Conservation (phyloP, 2,113 vertebrate species). For the Clarias batrachus region DNA sequence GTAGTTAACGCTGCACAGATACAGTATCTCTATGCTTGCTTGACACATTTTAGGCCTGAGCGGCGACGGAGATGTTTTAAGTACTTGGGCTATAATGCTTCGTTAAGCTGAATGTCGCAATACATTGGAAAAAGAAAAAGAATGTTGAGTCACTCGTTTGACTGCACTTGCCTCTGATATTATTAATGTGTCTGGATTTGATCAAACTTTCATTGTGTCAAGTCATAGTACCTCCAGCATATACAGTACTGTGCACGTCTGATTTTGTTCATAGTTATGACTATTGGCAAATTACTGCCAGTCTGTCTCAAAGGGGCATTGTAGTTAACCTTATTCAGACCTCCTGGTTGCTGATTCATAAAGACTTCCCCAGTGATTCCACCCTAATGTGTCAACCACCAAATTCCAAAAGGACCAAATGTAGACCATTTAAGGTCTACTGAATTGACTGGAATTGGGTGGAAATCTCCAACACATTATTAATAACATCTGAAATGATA, state of each 20-base stretch:
- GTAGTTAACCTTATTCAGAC: not conserved
- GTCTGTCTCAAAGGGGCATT: not conserved
- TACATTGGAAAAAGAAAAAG: not conserved
- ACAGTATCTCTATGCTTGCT: not conserved
- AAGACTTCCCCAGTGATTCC: not conserved
- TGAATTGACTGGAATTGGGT: no score
- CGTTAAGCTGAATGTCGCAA: not conserved
- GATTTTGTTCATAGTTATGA: not conserved
- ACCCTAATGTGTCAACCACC: no score
- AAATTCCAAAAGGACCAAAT: no score
- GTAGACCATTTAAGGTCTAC: no score
- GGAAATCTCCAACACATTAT: no score
- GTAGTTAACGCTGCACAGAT: not conserved
- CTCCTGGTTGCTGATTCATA: not conserved
- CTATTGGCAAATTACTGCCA: no score
- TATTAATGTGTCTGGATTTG: not conserved
- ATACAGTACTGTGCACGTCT: not conserved
- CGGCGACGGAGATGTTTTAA: not conserved
- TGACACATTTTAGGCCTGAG: not conserved
- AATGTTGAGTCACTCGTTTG: not conserved
- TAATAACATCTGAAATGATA: no score
- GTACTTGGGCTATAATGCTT: not conserved
- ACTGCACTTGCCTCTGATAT: not conserved
- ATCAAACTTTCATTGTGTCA: not conserved
- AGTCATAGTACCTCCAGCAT: not conserved